These are phyloP conservation scores for Kryptolebias marmoratus DNA, from an alignment of 2,113 vertebrate genomes.

Conservation along the genomic window DNA sequence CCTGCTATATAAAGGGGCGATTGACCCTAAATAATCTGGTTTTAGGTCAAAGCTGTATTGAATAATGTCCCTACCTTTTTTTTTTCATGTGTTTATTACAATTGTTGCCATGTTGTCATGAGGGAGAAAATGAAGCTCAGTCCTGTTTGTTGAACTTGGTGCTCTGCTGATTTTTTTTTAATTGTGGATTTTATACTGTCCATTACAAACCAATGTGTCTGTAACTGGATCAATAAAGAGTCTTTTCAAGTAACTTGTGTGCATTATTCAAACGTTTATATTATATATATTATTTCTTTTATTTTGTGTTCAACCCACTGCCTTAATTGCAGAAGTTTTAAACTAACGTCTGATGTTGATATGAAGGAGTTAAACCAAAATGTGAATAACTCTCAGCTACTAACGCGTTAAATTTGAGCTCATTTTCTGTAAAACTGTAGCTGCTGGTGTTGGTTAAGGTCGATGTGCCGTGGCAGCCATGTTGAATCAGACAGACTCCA, in stretches of 20 bases:
- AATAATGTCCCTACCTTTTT: constrained; percentile 38
- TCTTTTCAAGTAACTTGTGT: constrained; percentile 57
- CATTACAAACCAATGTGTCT: constrained; percentile 58
- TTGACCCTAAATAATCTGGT: constrained; percentile 37
- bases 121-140: constrained; percentile 18
- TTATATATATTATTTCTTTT: too few species aligned
- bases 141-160: constrained; percentile 67
- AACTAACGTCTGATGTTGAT: too few species aligned
- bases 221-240: constrained; percentile 75
- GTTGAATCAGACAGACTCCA: too few species aligned
- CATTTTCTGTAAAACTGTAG: too few species aligned
- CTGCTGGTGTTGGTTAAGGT: too few species aligned
- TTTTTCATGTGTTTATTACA: constrained; percentile 49
- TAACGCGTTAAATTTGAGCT: too few species aligned
- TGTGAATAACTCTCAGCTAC: too few species aligned
- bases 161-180: constrained; percentile 60
- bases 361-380: too few species aligned
- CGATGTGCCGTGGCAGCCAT: too few species aligned
- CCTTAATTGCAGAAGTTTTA: too few species aligned
- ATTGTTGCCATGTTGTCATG: constrained; percentile 56
- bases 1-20: neutral
- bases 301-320: too few species aligned
- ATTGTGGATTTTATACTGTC: constrained; percentile 73
- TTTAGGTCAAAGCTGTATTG: constrained; percentile 51
- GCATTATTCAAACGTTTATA: neutral